These are phyloP conservation scores for Odontesthes bonariensis DNA, from an alignment of 2,113 vertebrate species.

Conservation along the genomic window DNA sequence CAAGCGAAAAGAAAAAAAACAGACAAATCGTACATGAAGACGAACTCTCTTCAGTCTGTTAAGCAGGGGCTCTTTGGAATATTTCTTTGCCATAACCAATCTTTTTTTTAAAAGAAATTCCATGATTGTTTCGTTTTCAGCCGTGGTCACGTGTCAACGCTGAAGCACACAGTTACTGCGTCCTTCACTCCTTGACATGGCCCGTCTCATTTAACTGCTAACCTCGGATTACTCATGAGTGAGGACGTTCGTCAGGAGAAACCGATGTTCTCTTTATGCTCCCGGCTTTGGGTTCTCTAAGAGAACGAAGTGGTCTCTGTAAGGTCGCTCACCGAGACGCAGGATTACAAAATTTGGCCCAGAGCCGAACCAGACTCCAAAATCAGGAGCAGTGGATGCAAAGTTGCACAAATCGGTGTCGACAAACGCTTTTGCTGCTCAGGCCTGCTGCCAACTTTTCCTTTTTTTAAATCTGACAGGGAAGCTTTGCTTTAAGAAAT, in stretches of 20 bases:
- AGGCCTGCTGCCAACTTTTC: too few relatives aligned
- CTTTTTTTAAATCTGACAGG: too few relatives aligned
- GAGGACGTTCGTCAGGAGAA: constrained; percentile 12
- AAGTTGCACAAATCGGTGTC: constrained; percentile 10
- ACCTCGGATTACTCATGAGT: constrained; percentile 7
- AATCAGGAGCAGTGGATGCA: neutral
- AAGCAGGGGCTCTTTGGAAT: constrained; percentile 39
- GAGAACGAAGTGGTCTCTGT: neutral
- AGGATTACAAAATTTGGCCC: constrained; percentile 8
- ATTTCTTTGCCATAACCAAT: constrained; percentile 41
- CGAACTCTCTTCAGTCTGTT: constrained; percentile 5
- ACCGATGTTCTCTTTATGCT: constrained; percentile 6
- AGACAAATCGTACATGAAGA: constrained; percentile 48
- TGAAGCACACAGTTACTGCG: constrained; percentile 61
- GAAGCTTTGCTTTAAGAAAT: too few relatives aligned
- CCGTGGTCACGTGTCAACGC: constrained; percentile 50
- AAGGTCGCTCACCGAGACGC: constrained; percentile 7
- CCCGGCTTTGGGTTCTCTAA: constrained; percentile 4
- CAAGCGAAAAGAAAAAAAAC: constrained; percentile 23
- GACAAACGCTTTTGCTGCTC: too few relatives aligned
- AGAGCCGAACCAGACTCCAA: constrained; percentile 1
- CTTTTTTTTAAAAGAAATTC: constrained; percentile 28
- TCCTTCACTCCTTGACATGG: constrained; percentile 33
- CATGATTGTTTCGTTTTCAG: constrained; percentile 29
- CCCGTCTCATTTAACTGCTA: constrained; percentile 26